Evolutionary conservation across 2,797 vertebrate genomes (phyloP).

Genomic region (Acipenser oxyrinchus): DNA sequence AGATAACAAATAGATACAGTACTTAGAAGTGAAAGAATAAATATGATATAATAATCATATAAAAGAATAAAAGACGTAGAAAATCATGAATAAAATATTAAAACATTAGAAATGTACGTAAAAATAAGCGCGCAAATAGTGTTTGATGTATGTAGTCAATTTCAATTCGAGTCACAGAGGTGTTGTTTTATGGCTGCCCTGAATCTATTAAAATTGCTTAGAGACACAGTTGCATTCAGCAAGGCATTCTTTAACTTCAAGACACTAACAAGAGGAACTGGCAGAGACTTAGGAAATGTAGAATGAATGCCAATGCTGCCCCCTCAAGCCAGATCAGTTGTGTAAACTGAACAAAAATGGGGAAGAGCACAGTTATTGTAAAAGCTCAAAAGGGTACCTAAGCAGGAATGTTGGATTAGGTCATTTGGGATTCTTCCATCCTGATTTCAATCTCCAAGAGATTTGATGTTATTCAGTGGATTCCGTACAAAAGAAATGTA

Average conservation of each 20-base stretch:
- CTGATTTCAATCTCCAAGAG: neutral
- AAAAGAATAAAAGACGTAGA: neutral
- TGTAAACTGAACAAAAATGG: neutral
- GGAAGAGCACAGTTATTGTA: neutral
- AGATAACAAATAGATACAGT: neutral
- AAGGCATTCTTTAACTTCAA: constrained; percentile 1
- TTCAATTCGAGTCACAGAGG: constrained; percentile 1
- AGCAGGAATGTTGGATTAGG: constrained; percentile 2
- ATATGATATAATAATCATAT: neutral
- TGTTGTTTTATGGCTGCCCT: constrained; percentile 3
- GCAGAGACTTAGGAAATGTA: neutral
- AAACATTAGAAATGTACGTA: neutral
- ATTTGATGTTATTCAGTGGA: neutral
- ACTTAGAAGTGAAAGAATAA: neutral
- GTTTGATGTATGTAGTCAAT: constrained; percentile 1
- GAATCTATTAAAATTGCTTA: neutral
- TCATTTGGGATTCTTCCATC: neutral
- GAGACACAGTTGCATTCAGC: neutral
- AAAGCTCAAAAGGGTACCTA: neutral
- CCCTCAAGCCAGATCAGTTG: neutral
- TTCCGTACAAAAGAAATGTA: neutral
- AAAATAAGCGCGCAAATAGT: neutral
- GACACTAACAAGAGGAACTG: neutral
- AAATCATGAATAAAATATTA: constrained; percentile 3
- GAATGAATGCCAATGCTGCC: neutral